Conservation (phyloP, 1,140 invertebrate genomes). For the Adelges cooleyi region DNA sequence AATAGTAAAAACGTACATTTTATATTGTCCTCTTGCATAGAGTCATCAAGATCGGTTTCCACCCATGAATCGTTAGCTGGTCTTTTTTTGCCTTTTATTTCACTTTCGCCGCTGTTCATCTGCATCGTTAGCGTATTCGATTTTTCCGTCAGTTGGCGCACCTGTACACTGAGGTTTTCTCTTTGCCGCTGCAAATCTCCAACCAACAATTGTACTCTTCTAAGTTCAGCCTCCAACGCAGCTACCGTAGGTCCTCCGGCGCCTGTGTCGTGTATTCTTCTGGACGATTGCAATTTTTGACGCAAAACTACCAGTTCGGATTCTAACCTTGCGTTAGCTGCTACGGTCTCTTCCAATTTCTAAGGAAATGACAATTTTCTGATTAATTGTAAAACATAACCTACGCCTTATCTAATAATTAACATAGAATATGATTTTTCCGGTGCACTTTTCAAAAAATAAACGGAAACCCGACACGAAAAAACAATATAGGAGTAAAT, state of each 20-base stretch:
- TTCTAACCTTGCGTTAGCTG: conserved; percentile 75
- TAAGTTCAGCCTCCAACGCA: conserved; percentile 65
- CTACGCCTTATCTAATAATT: too few species aligned
- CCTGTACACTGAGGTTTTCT: conserved; percentile 67
- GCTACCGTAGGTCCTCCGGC: conserved; percentile 43
- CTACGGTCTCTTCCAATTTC: conserved; percentile 82
- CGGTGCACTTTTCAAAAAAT: too few species aligned
- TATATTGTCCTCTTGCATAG: conserved; percentile 43
- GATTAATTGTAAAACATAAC: not conserved
- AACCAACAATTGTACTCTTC: conserved; percentile 68
- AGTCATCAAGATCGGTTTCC: conserved; percentile 80
- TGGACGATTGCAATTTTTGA: conserved; percentile 57
- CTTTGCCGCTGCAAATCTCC: conserved; percentile 70
- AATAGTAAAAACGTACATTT: not conserved
- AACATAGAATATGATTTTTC: too few species aligned
- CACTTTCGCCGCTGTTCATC: conserved; percentile 38
- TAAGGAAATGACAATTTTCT: conserved; percentile 37
- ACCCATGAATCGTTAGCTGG: conserved; percentile 50
- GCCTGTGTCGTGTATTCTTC: conserved; percentile 27
- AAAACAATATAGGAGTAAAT: too few species aligned
- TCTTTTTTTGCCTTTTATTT: conserved; percentile 36
- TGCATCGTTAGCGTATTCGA: conserved; percentile 45
- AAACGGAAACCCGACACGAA: too few species aligned
- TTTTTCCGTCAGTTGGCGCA: conserved; percentile 65
- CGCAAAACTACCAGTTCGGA: conserved; percentile 72